phyloP scores from a whole-genome alignment of 2,888 invertebrate genomes.

The Vannuccia rotundouncinata region DNA sequence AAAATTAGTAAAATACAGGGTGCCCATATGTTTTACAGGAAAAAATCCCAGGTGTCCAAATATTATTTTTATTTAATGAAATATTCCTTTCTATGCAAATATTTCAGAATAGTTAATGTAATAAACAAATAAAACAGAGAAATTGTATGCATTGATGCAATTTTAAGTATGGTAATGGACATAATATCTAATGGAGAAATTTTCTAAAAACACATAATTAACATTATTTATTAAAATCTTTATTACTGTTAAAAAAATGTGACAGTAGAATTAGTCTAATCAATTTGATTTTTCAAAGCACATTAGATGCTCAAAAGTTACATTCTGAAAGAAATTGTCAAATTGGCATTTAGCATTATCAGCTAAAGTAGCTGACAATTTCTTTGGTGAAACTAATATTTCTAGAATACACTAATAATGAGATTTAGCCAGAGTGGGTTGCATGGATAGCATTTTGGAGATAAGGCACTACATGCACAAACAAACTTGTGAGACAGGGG shows the following conservation, averaged over 20 bases:
- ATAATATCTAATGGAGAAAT: too few species aligned
- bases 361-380: conserved; percentile 19
- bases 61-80: too few species aligned
- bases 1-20: too few species aligned
- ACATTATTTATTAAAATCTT: conserved; percentile 8
- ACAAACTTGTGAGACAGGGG: neutral
- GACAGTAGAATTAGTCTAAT: neutral
- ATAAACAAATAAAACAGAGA: too few species aligned
- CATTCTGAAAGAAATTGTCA: neutral
- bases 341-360: conserved; percentile 16
- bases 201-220: too few species aligned
- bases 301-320: neutral
- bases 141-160: too few species aligned
- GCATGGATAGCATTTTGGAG: conserved; percentile 17
- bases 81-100: too few species aligned
- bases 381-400: conserved; percentile 2
- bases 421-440: conserved; percentile 21
- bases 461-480: conserved; percentile 10
- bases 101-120: too few species aligned
- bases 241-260: neutral
- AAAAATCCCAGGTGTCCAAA: too few species aligned
- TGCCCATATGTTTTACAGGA: too few species aligned
- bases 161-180: too few species aligned
- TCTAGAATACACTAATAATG: neutral
- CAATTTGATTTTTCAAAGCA: neutral